phyloP scores from a whole-genome alignment of 2,888 invertebrate species.

The Mechanitis mazaeus region DNA sequence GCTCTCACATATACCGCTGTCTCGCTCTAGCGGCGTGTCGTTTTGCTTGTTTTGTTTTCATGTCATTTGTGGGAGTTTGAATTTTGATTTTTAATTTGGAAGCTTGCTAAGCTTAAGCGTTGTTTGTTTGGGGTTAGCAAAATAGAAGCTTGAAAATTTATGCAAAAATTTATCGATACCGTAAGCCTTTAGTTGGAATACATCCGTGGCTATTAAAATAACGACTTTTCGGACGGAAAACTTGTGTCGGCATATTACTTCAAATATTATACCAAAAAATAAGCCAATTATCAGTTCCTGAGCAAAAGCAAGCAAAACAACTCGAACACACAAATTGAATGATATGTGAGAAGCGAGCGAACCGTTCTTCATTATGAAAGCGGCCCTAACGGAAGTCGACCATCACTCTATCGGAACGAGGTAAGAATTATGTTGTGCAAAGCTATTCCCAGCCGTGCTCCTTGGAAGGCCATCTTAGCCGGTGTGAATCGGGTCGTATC shows the following conservation, averaged over 20 bases:
- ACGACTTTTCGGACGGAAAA: constrained; percentile 2
- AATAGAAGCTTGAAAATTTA: constrained; percentile 12
- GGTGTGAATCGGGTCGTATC: constrained; percentile 73
- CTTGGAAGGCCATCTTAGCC: constrained; percentile 54
- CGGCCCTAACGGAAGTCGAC: constrained; percentile 60
- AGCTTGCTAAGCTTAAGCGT: constrained; percentile 22
- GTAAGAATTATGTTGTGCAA: constrained; percentile 48
- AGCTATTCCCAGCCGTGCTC: constrained; percentile 56
- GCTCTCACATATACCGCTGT: constrained; percentile 40
- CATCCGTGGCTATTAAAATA: constrained; percentile 6
- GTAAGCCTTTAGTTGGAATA: constrained; percentile 7
- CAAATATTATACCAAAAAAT: constrained; percentile 17
- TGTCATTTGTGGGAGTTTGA: background rate
- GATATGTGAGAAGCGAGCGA: constrained; percentile 72
- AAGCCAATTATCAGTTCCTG: constrained; percentile 38
- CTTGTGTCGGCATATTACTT: constrained; percentile 8
- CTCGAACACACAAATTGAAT: constrained; percentile 60
- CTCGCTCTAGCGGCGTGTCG: constrained; percentile 28
- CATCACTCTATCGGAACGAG: constrained; percentile 45
- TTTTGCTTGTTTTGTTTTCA: constrained; percentile 30
- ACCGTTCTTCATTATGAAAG: constrained; percentile 62
- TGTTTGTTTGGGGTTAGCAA: constrained; percentile 7
- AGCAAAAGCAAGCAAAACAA: constrained; percentile 74
- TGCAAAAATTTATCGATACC: background rate
- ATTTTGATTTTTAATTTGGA: constrained; percentile 13